Evolutionary conservation across 1,140 invertebrate species (phyloP).

Genomic region (Pseudomyrmex flavicornis): DNA sequence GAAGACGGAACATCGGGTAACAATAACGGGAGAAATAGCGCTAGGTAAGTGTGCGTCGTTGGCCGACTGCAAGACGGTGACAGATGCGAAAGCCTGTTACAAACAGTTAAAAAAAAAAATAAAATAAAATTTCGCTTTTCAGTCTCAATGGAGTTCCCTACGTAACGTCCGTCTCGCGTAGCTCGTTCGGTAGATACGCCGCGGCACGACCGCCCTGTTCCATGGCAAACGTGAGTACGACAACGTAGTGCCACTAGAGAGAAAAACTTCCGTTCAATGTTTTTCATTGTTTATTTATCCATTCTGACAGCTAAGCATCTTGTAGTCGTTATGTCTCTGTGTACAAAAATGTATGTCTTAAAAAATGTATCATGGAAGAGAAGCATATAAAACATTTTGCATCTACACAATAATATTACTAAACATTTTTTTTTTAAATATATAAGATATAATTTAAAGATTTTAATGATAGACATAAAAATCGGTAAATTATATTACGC

Average conservation of each 20-base stretch:
- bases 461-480: too few species aligned
- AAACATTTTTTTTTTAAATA: constrained; percentile 2
- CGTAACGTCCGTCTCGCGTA: constrained; percentile 71
- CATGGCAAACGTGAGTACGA: constrained; percentile 87
- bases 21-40: constrained; percentile 68
- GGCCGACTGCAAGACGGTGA: constrained; percentile 1
- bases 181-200: constrained; percentile 86
- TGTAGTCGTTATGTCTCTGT: neutral
- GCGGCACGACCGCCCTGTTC: constrained; percentile 88
- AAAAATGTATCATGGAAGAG: neutral
- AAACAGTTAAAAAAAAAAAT: constrained; percentile 15
- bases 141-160: constrained; percentile 77
- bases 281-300: neutral
- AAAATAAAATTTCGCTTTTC: constrained; percentile 57
- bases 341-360: neutral
- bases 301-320: neutral
- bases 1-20: constrained; percentile 69
- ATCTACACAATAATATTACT: neutral
- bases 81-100: constrained; percentile 1
- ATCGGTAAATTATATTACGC: neutral
- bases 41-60: constrained; percentile 52
- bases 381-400: neutral
- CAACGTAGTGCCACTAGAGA: neutral
- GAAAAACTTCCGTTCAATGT: neutral
- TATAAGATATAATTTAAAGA: neutral